Evolutionary conservation across 2,888 invertebrate genomes (phyloP).

Genomic region (Apoda limacodes): DNA sequence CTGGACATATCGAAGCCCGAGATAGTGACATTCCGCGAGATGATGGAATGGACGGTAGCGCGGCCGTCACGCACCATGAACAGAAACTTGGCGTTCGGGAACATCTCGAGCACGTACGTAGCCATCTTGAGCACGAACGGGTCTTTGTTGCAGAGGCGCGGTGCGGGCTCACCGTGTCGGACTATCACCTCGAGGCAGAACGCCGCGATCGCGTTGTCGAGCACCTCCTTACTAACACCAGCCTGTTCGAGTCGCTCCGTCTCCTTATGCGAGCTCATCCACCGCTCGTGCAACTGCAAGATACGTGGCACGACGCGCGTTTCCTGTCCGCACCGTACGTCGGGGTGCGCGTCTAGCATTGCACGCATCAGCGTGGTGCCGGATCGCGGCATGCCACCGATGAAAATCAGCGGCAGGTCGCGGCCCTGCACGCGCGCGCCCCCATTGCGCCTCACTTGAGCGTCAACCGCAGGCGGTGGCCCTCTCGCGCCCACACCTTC

Average conservation of each 20-base stretch:
- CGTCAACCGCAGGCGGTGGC: constrained; percentile 6
- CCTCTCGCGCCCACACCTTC: constrained; percentile 15
- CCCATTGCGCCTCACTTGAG: constrained; percentile 8
- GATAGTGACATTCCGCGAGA: constrained; percentile 87
- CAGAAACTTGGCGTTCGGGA: constrained; percentile 97
- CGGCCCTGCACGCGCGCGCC: constrained; percentile 70
- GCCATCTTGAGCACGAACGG: constrained; percentile 98
- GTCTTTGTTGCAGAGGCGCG: constrained; percentile 98
- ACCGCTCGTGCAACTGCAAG: constrained; percentile 94
- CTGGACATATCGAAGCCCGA: constrained; percentile 95
- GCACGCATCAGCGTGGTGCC: constrained; percentile 98
- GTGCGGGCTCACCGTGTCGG: constrained; percentile 94
- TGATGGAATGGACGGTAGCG: constrained; percentile 98
- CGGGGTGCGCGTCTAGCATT: constrained; percentile 98
- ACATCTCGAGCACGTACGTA: constrained; percentile 89
- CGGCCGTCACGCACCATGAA: constrained; percentile 99
- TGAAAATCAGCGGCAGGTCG: constrained; percentile 94
- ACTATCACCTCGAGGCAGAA: constrained; percentile 97
- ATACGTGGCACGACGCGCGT: constrained; percentile 96
- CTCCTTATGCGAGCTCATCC: constrained; percentile 95
- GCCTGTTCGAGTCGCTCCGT: constrained; percentile 91
- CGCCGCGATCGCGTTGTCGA: constrained; percentile 96
- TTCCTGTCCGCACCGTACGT: constrained; percentile 97
- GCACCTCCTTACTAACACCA: constrained; percentile 90
- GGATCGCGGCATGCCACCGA: constrained; percentile 97